phyloP scores from a whole-genome alignment of 1,140 invertebrate species.

The Ganaspis sp. region DNA sequence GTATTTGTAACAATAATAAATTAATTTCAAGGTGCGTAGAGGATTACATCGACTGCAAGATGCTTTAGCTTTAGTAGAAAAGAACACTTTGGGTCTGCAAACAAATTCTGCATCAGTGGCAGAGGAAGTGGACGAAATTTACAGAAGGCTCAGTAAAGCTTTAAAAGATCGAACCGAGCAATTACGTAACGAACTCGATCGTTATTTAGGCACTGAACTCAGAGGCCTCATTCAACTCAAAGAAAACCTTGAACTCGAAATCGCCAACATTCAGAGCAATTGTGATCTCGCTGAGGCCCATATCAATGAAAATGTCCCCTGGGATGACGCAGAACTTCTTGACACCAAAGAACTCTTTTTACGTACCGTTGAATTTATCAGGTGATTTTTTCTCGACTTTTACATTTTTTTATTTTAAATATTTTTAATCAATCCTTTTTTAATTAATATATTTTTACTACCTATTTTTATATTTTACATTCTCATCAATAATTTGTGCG shows the following conservation, averaged over 20 bases:
- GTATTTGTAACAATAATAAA: background rate
- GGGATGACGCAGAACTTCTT: slow-evolving; percentile 92
- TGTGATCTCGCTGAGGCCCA: slow-evolving; percentile 97
- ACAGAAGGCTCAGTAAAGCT: slow-evolving; percentile 91
- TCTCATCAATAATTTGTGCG: slow-evolving; percentile 41
- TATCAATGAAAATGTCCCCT: slow-evolving; percentile 90
- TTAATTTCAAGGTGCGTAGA: slow-evolving; percentile 80
- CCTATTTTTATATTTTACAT: slow-evolving; percentile 19
- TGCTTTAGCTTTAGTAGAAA: slow-evolving; percentile 88
- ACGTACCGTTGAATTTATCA: slow-evolving; percentile 93
- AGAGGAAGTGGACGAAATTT: slow-evolving; percentile 95
- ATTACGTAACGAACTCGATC: slow-evolving; percentile 91
- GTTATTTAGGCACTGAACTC: slow-evolving; percentile 89
- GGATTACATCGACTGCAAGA: slow-evolving; percentile 91
- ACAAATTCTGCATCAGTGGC: slow-evolving; percentile 89
- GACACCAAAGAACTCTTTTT: slow-evolving; percentile 96
- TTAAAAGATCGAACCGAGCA: slow-evolving; percentile 94
- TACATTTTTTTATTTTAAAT: background rate
- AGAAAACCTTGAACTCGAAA: slow-evolving; percentile 94
- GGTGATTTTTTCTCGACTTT: slow-evolving; percentile 56
- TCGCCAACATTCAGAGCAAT: slow-evolving; percentile 94
- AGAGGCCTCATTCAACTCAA: slow-evolving; percentile 90
- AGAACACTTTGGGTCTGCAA: slow-evolving; percentile 89
- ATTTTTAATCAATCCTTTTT: background rate
- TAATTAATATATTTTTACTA: too few relatives aligned